Evolutionary conservation across 2,888 invertebrate species (phyloP).

Genomic region (Hecatera dysodea): DNA sequence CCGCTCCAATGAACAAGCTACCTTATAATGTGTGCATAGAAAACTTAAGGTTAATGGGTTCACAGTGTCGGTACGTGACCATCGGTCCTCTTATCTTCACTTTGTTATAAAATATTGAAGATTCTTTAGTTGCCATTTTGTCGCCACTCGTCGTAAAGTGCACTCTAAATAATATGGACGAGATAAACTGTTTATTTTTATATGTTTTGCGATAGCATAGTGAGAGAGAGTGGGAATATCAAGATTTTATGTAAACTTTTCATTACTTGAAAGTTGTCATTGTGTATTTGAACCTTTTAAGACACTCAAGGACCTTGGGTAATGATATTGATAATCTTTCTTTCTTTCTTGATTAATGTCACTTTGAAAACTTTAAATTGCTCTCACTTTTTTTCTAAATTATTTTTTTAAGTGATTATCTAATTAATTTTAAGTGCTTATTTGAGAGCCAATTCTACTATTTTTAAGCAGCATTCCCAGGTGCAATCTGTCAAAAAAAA

Average conservation of each 20-base stretch:
- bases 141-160: conserved; percentile 44
- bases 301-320: neutral
- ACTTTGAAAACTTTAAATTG: too few species aligned
- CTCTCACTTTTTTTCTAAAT: too few species aligned
- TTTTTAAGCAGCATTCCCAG: too few species aligned
- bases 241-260: conserved; percentile 13
- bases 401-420: too few species aligned
- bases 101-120: conserved; percentile 56
- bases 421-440: too few species aligned
- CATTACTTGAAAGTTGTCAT: neutral
- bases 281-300: neutral
- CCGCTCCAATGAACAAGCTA: neutral
- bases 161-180: conserved; percentile 54
- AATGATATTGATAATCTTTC: too few species aligned
- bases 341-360: too few species aligned
- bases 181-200: conserved; percentile 35
- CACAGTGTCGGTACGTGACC: conserved; percentile 41
- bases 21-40: conserved; percentile 43
- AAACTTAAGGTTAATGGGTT: conserved; percentile 54
- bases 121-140: conserved; percentile 43
- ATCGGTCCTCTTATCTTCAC: conserved; percentile 35
- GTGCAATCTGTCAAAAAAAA: too few species aligned
- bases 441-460: too few species aligned
- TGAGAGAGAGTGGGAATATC: neutral
- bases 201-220: neutral